Conservation (phyloP, 2,888 invertebrate species). For the Cephus pulcher region DNA sequence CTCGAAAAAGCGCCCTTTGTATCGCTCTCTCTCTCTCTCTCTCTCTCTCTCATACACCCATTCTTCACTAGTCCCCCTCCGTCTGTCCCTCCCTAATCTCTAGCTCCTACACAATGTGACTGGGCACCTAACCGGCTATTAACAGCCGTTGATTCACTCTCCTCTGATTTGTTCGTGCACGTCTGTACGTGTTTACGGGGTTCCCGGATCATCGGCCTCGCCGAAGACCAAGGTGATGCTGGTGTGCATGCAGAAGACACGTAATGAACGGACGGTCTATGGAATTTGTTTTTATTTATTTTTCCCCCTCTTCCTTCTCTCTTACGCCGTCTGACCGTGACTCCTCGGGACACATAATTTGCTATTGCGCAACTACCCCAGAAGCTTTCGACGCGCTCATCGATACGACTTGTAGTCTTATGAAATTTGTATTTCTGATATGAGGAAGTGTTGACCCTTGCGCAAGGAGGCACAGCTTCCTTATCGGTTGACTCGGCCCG, state of each 20-base stretch:
- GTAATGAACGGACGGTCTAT: neutral
- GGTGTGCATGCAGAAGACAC: neutral
- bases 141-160: neutral
- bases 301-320: neutral
- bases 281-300: neutral
- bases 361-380: neutral
- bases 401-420: neutral
- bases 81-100: neutral
- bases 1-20: neutral
- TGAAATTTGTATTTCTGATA: neutral
- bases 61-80: neutral
- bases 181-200: neutral
- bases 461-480: neutral
- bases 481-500: neutral
- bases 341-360: too few species aligned
- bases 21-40: neutral
- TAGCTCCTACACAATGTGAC: neutral
- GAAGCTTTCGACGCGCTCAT: neutral
- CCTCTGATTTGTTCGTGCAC: neutral
- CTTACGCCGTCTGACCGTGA: neutral
- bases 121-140: neutral
- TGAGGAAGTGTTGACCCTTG: neutral
- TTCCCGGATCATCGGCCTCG: neutral
- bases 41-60: neutral
- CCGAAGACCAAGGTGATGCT: neutral